Percentiles rank a stretch among this genome's conserved stretches.
Conservation (phyloP, 53 echinoderm and acorn worm genomes). For the Stichopus horrens region DNA sequence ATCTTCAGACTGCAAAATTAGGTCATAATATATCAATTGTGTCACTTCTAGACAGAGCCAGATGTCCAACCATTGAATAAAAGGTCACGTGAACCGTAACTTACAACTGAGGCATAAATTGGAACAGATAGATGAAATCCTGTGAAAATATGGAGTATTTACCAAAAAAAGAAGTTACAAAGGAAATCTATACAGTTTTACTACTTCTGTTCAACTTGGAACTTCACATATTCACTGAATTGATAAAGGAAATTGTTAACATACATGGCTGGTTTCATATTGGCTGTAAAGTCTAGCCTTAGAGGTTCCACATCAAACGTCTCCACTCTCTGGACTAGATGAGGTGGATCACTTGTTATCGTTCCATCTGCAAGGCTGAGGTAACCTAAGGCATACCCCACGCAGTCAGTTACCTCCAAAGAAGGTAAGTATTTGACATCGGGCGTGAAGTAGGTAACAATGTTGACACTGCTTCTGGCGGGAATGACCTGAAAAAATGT, state of each 20-base stretch:
- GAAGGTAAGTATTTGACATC: slow-evolving; percentile 55
- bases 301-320: slow-evolving; percentile 74
- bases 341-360: slow-evolving; percentile 26
- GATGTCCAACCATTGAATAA: too few species aligned
- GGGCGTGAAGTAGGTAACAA: slow-evolving; percentile 74
- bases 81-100: too few species aligned
- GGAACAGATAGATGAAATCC: neutral
- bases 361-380: slow-evolving; percentile 76
- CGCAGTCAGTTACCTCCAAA: slow-evolving; percentile 69
- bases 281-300: slow-evolving; percentile 89
- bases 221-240: too few species aligned
- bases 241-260: slow-evolving; percentile 1
- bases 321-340: slow-evolving; percentile 56
- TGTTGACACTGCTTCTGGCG: slow-evolving; percentile 70
- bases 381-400: slow-evolving; percentile 88
- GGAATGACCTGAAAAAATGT: slow-evolving; percentile 71
- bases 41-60: neutral
- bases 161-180: too few species aligned
- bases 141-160: neutral
- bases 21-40: neutral
- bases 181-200: too few species aligned
- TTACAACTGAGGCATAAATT: neutral
- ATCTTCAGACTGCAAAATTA: slow-evolving; percentile 67
- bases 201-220: too few species aligned
- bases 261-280: slow-evolving; percentile 96